A percentile compares a stretch with the other conserved stretches of the same genome.
phyloP scores from a whole-genome alignment of 2,797 vertebrate species.

The Epinephelus malabaricus region DNA sequence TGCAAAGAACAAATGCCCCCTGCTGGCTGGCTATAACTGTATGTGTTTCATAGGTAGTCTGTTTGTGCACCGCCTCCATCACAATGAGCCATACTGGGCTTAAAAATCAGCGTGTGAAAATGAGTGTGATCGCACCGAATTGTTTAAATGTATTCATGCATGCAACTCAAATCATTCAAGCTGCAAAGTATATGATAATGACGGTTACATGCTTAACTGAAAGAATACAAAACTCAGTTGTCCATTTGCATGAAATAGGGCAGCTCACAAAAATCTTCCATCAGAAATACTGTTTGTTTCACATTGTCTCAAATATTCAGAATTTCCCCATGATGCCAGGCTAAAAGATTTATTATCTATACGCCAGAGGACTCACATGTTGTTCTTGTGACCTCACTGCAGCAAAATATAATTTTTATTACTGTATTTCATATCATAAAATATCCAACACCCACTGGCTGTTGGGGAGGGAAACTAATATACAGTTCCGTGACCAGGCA shows the following conservation, averaged over 20 bases:
- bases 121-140: slow-evolving; percentile 38
- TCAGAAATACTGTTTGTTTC: slow-evolving; percentile 38
- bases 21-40: slow-evolving; percentile 50
- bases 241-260: slow-evolving; percentile 57
- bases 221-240: slow-evolving; percentile 61
- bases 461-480: slow-evolving; percentile 40
- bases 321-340: slow-evolving; percentile 11
- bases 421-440: slow-evolving; percentile 33
- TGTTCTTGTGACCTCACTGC: slow-evolving; percentile 9
- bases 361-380: background rate
- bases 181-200: slow-evolving; percentile 67
- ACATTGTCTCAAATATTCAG: slow-evolving; percentile 8
- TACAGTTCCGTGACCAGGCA: slow-evolving; percentile 24
- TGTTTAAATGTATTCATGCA: slow-evolving; percentile 71
- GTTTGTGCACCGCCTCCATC: background rate
- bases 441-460: slow-evolving; percentile 17
- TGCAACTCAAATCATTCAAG: slow-evolving; percentile 61
- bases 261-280: slow-evolving; percentile 42
- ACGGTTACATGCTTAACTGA: slow-evolving; percentile 60
- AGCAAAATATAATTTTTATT: slow-evolving; percentile 32
- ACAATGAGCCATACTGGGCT: background rate
- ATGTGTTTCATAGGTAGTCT: slow-evolving; percentile 7
- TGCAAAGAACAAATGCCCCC: slow-evolving; percentile 72
- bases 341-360: slow-evolving; percentile 23
- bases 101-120: slow-evolving; percentile 45